Percentiles rank a stretch among this genome's conserved stretches.
Conservation (phyloP, 1,140 invertebrate genomes). For the Maniola jurtina region DNA sequence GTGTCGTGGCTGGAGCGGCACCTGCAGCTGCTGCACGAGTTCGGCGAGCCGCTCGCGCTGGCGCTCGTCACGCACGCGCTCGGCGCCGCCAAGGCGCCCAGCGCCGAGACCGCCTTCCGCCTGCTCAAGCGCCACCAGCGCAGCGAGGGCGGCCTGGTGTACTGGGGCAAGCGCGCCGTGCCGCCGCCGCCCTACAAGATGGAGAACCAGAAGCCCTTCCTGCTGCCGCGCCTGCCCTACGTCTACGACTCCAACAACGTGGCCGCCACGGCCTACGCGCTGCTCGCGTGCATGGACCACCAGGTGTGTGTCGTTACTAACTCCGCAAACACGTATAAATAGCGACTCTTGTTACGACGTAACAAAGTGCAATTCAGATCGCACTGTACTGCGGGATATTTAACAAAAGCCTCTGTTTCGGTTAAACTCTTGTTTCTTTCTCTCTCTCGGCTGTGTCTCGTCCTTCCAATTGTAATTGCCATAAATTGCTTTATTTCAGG, state of each 20-base stretch:
- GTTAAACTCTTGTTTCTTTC: too few species aligned
- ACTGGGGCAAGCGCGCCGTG: slow-evolving; percentile 90
- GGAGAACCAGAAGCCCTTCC: slow-evolving; percentile 94
- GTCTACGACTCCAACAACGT: slow-evolving; percentile 95
- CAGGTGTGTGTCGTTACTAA: slow-evolving; percentile 64
- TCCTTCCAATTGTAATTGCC: too few species aligned
- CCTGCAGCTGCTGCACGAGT: slow-evolving; percentile 85
- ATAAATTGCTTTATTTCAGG: too few species aligned
- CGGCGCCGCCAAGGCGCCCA: slow-evolving; percentile 87
- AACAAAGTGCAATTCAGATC: too few species aligned
- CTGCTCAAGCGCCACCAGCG: slow-evolving; percentile 83
- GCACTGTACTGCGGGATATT: too few species aligned
- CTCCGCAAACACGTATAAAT: too few species aligned
- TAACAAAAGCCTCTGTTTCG: too few species aligned
- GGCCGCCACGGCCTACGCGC: slow-evolving; percentile 94
- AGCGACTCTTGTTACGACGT: too few species aligned
- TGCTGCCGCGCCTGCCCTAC: slow-evolving; percentile 91
- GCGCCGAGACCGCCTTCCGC: slow-evolving; percentile 90
- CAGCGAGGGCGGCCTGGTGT: slow-evolving; percentile 87
- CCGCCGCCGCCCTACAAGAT: slow-evolving; percentile 89
- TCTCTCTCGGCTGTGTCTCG: too few species aligned
- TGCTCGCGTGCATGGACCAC: slow-evolving; percentile 92
- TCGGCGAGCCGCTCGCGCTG: slow-evolving; percentile 89
- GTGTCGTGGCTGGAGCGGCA: slow-evolving; percentile 91
- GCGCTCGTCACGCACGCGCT: slow-evolving; percentile 94